phyloP scores from a whole-genome alignment of 2,797 vertebrate genomes.

The Hapalemur alaotrensis region DNA sequence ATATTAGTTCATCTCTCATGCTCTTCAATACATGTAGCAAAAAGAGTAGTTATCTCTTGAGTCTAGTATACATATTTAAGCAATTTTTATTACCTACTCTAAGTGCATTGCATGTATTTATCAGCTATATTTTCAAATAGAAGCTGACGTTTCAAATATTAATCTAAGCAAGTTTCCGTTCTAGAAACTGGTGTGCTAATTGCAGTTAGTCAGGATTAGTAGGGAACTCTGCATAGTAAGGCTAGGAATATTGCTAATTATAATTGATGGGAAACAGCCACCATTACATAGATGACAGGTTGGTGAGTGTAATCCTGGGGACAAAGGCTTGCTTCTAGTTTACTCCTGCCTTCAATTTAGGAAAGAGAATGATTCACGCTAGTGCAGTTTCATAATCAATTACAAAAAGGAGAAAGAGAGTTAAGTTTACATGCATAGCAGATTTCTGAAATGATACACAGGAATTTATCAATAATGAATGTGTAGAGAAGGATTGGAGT shows the following conservation, averaged over 20 bases:
- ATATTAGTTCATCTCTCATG: background rate
- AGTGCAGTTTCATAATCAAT: background rate
- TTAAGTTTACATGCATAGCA: background rate
- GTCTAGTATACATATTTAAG: background rate
- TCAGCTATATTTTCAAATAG: background rate
- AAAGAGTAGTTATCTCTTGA: background rate
- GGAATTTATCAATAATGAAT: background rate
- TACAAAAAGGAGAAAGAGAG: background rate
- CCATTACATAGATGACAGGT: background rate
- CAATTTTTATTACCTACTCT: background rate
- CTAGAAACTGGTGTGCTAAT: background rate
- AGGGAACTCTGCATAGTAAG: background rate
- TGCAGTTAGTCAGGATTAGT: background rate
- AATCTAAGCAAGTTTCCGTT: background rate
- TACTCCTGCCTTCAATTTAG: background rate
- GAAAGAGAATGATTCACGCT: background rate
- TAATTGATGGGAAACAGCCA: background rate
- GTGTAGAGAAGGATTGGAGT: fast-evolving
- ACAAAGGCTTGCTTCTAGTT: fast-evolving
- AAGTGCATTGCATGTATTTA: background rate
- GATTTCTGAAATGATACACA: background rate
- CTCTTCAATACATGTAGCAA: background rate
- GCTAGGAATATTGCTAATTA: background rate
- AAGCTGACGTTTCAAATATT: conserved; percentile 2
- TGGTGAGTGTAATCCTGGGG: background rate